Evolutionary conservation across 2,888 invertebrate genomes (phyloP), one percentile per base, ranked within the genome.

Genomic region (Chrysodeixis includens): DNA sequence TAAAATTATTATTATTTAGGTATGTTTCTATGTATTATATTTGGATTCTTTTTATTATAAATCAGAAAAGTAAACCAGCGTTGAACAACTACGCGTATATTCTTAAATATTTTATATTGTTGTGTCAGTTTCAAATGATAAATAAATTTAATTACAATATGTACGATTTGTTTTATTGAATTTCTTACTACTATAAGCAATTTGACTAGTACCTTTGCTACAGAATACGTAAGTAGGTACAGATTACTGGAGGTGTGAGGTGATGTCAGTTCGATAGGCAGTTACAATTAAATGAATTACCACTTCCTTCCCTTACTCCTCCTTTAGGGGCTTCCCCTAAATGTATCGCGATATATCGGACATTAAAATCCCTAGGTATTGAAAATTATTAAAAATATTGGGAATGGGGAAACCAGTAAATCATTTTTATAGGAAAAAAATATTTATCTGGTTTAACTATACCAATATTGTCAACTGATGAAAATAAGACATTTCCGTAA

Each of bases 31-130:
- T 66, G 51, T 66, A 56, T 46, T 64, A 59, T 74, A 53, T 56
- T 64, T 60, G 51, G 40, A 59, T 63, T 55, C 57, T 46, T 54
- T 71, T 64, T 53, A 66, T 74, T 61, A 72, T 74, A 65, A 56
- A 70, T 73, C 52, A 69, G 60, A 56, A 66, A 71, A 61, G 44
- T 35, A 51, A 55, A 71, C 62, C 65, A 71, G 64, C 64, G 56
- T 71, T 74, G 56, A 22, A 68, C 72, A 66, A 74, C 69, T 71
- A 71, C 69, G 64, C 64, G 70, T 70, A 57, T 77, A n/a, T n/a
- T n/a, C 6, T 26, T 26, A 26, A 26, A 26, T 26, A 70, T 69
- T 66, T 57, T 59, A 64, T 56, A 63, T 69, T 70, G 66, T 78
- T 79, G 61, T 61, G 58, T 78, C 68, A 56, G 64, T 75, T 80